phyloP scores from a whole-genome alignment of 2,113 vertebrate genomes.

The Macheiramphus alcinus region DNA sequence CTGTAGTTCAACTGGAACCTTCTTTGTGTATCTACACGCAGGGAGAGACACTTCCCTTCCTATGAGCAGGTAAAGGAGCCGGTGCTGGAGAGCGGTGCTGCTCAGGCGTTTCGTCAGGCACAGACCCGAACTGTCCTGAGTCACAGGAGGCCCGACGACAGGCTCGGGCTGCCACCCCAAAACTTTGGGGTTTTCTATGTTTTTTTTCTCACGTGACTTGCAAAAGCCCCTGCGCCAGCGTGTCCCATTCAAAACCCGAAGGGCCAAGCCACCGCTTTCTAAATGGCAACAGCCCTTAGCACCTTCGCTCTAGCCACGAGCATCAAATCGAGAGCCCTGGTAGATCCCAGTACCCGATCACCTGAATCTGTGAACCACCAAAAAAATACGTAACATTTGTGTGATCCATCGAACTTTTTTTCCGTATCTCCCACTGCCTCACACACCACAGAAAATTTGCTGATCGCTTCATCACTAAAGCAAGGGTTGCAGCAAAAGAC shows the following conservation, averaged over 20 bases:
- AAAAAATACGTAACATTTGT: rapidly evolving
- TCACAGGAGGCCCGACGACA: no score
- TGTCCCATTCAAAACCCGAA: neutral
- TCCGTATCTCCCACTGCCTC: neutral
- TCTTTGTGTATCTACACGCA: neutral
- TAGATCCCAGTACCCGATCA: neutral
- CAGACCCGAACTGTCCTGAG: neutral
- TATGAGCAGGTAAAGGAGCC: neutral
- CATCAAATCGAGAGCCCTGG: neutral
- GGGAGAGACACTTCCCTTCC: neutral
- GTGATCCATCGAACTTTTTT: neutral
- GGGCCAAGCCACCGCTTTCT: neutral
- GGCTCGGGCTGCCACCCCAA: neutral
- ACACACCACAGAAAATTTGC: no score
- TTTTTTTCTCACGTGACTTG: neutral
- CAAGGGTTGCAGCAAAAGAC: no score
- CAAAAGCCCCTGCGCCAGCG: neutral
- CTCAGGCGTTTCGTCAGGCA: neutral
- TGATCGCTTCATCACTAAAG: no score
- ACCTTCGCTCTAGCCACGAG: neutral
- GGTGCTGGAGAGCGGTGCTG: neutral
- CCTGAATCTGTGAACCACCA: neutral
- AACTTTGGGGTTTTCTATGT: neutral
- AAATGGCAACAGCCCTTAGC: neutral
- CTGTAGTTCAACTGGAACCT: neutral